Percentiles rank a stretch among this genome's conserved stretches.
These are phyloP conservation scores for Troides oblongomaculatus DNA, from an alignment of 2,888 invertebrate genomes.

Conservation along the genomic window DNA sequence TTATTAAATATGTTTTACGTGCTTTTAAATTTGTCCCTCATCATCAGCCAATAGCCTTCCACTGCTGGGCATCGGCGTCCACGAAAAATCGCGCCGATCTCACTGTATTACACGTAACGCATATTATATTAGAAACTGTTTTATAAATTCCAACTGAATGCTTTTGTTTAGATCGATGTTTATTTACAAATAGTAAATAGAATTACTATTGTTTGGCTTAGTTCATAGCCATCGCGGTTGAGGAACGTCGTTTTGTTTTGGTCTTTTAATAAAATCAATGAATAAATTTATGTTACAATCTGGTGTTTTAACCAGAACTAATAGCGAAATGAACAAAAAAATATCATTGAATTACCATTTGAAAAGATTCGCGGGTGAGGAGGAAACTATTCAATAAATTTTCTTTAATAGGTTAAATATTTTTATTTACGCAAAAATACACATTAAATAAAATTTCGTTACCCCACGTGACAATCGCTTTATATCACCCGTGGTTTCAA, in stretches of 20 bases:
- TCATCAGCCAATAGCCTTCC: too few relatives aligned
- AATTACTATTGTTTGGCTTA: slow-evolving; percentile 10
- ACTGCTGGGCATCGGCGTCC: too few relatives aligned
- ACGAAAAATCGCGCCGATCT: too few relatives aligned
- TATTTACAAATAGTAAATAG: slow-evolving; percentile 21
- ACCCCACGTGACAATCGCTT: too few relatives aligned
- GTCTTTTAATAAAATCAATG: background rate
- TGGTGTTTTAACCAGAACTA: background rate
- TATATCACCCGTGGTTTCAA: too few relatives aligned
- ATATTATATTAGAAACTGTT: slow-evolving; percentile 22
- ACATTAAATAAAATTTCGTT: too few relatives aligned
- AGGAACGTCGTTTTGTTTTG: background rate
- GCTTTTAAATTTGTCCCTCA: too few relatives aligned
- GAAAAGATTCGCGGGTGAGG: slow-evolving; percentile 9
- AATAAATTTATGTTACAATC: background rate
- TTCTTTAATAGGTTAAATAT: background rate
- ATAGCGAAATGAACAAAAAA: slow-evolving; percentile 16
- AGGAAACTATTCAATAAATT: background rate
- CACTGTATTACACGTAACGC: background rate
- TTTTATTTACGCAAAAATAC: background rate
- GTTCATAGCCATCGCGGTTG: background rate
- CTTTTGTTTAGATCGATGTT: slow-evolving; percentile 11
- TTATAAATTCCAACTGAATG: slow-evolving; percentile 16
- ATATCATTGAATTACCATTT: slow-evolving; percentile 2
- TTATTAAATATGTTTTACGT: too few relatives aligned